phyloP scores from a whole-genome alignment of 2,888 invertebrate genomes.

The Crematogaster levior region DNA sequence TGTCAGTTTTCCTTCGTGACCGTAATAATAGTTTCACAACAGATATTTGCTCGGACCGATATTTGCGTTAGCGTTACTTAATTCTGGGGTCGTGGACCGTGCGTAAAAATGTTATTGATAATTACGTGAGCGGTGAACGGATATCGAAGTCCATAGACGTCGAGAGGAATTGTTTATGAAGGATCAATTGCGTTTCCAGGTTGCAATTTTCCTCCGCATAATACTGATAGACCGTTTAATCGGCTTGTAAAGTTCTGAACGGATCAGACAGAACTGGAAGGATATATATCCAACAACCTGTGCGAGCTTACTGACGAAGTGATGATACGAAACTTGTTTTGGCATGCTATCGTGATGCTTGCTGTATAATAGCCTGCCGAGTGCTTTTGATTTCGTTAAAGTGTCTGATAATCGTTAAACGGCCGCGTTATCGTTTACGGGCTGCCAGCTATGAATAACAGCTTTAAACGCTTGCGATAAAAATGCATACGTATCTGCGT shows the following conservation, averaged over 20 bases:
- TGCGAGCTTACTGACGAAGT: conserved; percentile 58
- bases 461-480: conserved; percentile 25
- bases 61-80: not conserved
- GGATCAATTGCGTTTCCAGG: conserved; percentile 7
- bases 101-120: not conserved
- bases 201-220: conserved; percentile 56
- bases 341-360: conserved; percentile 36
- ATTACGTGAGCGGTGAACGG: not conserved
- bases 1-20: not conserved
- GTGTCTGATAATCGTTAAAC: conserved; percentile 40
- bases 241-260: conserved; percentile 59
- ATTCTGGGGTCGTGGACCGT: not conserved
- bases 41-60: conserved; percentile 4
- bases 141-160: too few relatives aligned
- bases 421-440: conserved; percentile 17
- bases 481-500: conserved; percentile 24
- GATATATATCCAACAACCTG: conserved; percentile 36
- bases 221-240: conserved; percentile 59
- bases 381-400: conserved; percentile 41
- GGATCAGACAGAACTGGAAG: conserved; percentile 63
- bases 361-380: conserved; percentile 38
- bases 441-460: conserved; percentile 5
- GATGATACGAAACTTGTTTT: conserved; percentile 62
- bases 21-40: conserved; percentile 10
- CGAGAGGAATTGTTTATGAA: not conserved